Base-by-base conservation (phyloP, 2,797 vertebrate species). In the Neosilurus mollespiculum region DNA sequence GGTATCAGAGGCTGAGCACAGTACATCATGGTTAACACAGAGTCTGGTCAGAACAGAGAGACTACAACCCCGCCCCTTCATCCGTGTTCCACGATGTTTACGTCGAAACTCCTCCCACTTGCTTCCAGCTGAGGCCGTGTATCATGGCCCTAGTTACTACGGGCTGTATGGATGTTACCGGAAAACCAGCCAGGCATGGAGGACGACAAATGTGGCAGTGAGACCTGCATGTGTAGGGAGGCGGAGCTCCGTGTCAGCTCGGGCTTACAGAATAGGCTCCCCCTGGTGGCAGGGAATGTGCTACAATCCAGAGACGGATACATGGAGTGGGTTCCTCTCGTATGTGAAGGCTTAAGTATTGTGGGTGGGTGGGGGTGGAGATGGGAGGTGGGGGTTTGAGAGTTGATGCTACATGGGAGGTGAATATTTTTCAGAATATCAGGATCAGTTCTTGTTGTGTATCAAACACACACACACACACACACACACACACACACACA, bases 311-410 rank as follows among this genome's bases (percentile, higher is more conserved):
- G 90, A 82, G 20, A 86, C 88, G 43, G 95, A 96, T 0, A 86
- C 94, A 85, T 96, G 95, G 95, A 96, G 92, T 71, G 89, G 93
- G 90, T 94, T 94, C 88, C 91, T 97, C 84, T 95, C 90, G 96
- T 98, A 97, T 93, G 96, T 97, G 96, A 79, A 88, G 54, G 70
- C 80, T 80, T 84, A 84, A 85, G 78, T 89, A 72, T 64, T 80
- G 80, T 80, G 34, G 82, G 53, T 70, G 54, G 82, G 16, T 79
- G 75, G 81, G 62, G 71, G 59, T 12, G 26, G 34, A 59, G 14
- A 1, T 81, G 51, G 72, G 76, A 80, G 71, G 65, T 72, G 30
- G 14, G 18, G 43, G 72, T 15, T 18, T 53, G 37, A 4, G 11
- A 37, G 18, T 22, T 20, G 6, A 22, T 53, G 1, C 16, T 10